Percentiles rank a stretch among this genome's conserved stretches.
Evolutionary conservation across 2,797 vertebrate genomes (phyloP).

Genomic region (Phalloptychus januarius): DNA sequence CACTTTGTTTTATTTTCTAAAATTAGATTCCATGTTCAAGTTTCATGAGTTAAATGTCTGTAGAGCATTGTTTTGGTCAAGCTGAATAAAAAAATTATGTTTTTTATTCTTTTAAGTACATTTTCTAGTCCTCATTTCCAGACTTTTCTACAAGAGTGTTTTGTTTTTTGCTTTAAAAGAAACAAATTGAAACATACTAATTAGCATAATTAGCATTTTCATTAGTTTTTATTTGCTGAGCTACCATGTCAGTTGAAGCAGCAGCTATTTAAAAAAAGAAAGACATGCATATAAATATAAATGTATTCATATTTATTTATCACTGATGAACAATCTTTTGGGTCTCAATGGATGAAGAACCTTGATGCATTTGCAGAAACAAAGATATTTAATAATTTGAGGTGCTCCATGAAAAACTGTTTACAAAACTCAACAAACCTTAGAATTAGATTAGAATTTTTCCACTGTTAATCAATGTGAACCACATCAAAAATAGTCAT

Average conservation of each 20-base stretch:
- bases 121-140: neutral
- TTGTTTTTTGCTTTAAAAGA: neutral
- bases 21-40: neutral
- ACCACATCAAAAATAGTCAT: constrained; percentile 3
- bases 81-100: neutral
- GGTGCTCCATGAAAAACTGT: neutral
- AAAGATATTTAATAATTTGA: neutral
- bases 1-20: neutral
- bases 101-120: neutral
- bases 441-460: neutral
- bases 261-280: neutral
- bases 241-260: neutral
- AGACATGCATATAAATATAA: neutral
- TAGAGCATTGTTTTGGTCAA: neutral
- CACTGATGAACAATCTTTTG: neutral
- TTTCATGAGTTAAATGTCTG: neutral
- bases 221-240: neutral
- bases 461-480: neutral
- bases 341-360: neutral
- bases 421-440: neutral
- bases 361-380: neutral
- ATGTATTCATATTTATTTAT: neutral
- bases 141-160: neutral
- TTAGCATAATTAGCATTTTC: neutral
- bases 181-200: neutral